Percentiles rank a stretch among this genome's conserved stretches.
Conservation (phyloP, 2,797 vertebrate species). For the Danio kyathit region DNA sequence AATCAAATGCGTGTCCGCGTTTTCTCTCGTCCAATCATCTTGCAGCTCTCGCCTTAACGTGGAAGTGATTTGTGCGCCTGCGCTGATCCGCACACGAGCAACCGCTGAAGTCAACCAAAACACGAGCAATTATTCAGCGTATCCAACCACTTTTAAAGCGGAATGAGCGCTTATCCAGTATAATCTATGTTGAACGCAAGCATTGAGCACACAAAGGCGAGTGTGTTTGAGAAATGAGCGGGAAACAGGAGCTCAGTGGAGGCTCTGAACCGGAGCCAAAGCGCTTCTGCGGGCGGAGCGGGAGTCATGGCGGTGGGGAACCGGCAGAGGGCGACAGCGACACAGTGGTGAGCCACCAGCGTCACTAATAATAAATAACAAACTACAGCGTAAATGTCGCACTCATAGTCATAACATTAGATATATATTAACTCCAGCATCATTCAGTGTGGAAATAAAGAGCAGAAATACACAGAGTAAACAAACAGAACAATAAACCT, state of each 20-base stretch:
- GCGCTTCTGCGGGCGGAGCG: conserved; percentile 1
- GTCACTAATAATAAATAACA: no score
- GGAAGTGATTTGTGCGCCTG: conserved; percentile 25
- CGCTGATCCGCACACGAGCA: not conserved
- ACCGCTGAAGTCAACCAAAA: not conserved
- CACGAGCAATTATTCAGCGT: not conserved
- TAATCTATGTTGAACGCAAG: not conserved
- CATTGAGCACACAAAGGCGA: not conserved
- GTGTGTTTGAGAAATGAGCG: conserved; percentile 21
- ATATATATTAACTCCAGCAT: no score
- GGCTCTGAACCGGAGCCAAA: not conserved
- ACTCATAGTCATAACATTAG: no score
- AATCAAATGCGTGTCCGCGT: conserved; percentile 33
- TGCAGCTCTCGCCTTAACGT: not conserved
- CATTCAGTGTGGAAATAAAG: no score
- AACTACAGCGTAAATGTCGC: no score
- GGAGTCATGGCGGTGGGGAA: not conserved
- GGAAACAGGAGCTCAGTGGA: not conserved
- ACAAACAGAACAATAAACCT: no score
- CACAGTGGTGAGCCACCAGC: conserved; percentile 56
- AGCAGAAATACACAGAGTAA: no score
- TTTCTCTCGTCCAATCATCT: conserved; percentile 49
- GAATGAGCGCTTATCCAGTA: not conserved
- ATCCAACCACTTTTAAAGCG: not conserved
- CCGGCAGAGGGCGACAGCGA: conserved; percentile 20